Conservation (phyloP, 2,888 invertebrate genomes). For the Hypselothyrea guttata region DNA sequence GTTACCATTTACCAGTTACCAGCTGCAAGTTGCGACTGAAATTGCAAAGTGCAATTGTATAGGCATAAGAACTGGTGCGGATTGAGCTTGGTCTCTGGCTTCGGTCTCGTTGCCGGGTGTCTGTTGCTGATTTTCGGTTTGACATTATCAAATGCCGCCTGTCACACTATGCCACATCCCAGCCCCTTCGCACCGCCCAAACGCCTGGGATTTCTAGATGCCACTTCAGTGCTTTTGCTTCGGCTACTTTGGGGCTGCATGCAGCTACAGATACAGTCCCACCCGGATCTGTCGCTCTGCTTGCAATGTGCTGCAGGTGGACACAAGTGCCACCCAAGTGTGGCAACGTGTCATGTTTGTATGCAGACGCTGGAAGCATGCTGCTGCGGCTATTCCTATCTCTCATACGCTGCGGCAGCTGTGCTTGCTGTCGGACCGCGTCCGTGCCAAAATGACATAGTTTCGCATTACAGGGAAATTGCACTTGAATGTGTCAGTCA, state of each 20-base stretch:
- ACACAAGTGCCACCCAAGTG: constrained; percentile 61
- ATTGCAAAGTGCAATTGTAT: constrained; percentile 71
- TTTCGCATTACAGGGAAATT: constrained; percentile 79
- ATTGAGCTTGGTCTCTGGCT: constrained; percentile 1
- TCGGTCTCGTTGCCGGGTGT: constrained; percentile 5
- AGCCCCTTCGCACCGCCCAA: constrained; percentile 1
- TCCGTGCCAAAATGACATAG: constrained; percentile 71
- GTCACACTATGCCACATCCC: constrained; percentile 34
- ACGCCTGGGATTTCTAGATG: constrained; percentile 27
- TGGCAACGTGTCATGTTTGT: constrained; percentile 70
- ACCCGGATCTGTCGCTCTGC: constrained; percentile 26
- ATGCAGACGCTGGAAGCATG: constrained; percentile 49
- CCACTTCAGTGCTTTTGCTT: constrained; percentile 26
- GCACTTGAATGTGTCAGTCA: constrained; percentile 73
- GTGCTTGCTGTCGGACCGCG: constrained; percentile 35
- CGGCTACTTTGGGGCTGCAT: constrained; percentile 20
- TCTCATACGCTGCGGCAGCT: constrained; percentile 15
- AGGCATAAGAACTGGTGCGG: background rate
- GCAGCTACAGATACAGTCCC: constrained; percentile 9
- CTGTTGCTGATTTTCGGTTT: constrained; percentile 62
- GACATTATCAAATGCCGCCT: constrained; percentile 77
- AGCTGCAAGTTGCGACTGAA: constrained; percentile 33
- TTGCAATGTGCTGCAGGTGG: constrained; percentile 53
- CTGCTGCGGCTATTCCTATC: constrained; percentile 41
- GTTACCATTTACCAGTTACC: constrained; percentile 7